Evolutionary conservation across 2,797 vertebrate genomes (phyloP), one percentile per base, ranked within the genome.

Genomic region (Tokudaia muenninki): DNA sequence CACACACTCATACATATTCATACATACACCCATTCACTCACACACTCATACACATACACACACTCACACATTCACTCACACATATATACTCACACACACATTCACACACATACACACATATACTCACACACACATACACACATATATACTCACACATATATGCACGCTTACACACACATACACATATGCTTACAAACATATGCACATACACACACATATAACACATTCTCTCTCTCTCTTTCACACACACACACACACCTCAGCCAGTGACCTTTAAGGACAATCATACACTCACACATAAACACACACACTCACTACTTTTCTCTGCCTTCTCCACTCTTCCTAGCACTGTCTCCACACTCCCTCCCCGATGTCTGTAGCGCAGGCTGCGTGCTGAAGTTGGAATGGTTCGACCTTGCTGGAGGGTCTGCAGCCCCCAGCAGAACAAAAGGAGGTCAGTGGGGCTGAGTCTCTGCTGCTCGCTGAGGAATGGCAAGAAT

Each of bases 401-500:
- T 75, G 29, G 55, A 95, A 95, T 1, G 50, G 92, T 95, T 94
- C 94, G 91, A 88, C 95, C 95, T 96, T 90, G 94, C 92, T n/a
- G 50, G 57, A 96, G 93, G 89, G 96, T 95, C 97, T 91, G 84
- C 94, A 91, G 95, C 84, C 94, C 79, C 74, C 24, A 19, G 0
- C 0, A 78, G 96, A 98, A 98, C 98, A 98, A 98, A 98, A 97
- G 95, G 96, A 98, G 96, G 97, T 98, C 97, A 96, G 93, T 59
- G 91, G 67, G 92, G 95, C 98, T 86, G 75, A 94, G 95, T 96
- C 95, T 98, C 95, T 55, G 90, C 91, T 90, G 90, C 47, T 44
- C 83, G 91, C 97, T 97, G 91, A 97, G 98, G 98, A 98, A 98
- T 98, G 98, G 98, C 95, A 98, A 90, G 98, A 98, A 98, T 98